A percentile compares a stretch with the other conserved stretches of the same genome.
phyloP scores from a whole-genome alignment of 2,113 vertebrate species.

The Erpornis zantholeuca region DNA sequence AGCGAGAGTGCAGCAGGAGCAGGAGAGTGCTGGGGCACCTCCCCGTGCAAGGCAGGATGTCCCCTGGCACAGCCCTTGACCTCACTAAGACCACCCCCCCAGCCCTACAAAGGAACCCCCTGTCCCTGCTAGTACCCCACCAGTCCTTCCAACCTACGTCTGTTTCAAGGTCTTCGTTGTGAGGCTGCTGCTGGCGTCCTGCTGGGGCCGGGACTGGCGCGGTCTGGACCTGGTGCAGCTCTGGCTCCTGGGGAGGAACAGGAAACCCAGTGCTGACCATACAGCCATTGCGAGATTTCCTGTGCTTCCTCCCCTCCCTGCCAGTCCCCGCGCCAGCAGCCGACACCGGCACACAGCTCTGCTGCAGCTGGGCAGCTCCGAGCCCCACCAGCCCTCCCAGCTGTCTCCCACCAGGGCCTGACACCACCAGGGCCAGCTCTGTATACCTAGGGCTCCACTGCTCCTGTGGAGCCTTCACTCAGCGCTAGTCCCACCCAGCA shows the following conservation, averaged over 20 bases:
- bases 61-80: background rate
- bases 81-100: background rate
- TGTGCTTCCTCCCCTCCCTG: background rate
- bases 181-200: background rate
- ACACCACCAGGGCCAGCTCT: background rate
- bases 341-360: rapidly evolving
- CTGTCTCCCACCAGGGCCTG: background rate
- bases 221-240: background rate
- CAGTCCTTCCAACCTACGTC: background rate
- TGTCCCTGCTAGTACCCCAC: rapidly evolving
- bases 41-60: background rate
- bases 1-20: background rate
- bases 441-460: background rate
- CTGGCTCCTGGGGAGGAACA: background rate
- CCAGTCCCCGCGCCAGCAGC: background rate
- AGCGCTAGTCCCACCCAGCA: background rate
- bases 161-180: background rate
- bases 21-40: background rate
- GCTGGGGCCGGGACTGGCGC: background rate
- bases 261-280: slow-evolving; percentile 46
- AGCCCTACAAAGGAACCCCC: background rate
- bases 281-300: slow-evolving; percentile 66
- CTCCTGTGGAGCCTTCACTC: background rate
- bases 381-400: rapidly evolving
- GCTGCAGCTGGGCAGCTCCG: background rate